Conservation (phyloP, 2,113 vertebrate species). For the Typhlomys cinereus region DNA sequence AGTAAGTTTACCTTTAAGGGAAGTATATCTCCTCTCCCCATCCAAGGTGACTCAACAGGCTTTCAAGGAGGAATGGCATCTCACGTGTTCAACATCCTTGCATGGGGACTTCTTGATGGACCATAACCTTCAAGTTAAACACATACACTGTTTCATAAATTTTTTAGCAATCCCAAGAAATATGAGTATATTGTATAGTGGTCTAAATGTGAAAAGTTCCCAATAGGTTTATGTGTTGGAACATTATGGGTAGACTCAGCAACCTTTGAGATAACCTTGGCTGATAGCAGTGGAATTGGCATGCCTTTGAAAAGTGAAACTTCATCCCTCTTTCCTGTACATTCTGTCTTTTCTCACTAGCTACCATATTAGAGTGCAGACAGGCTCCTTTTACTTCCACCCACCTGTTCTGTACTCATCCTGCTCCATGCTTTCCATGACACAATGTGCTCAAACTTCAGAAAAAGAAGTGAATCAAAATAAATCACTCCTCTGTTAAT, state of each 20-base stretch:
- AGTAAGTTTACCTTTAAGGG: too few species aligned
- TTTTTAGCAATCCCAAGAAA: neutral
- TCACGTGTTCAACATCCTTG: too few species aligned
- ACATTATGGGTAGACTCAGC: neutral
- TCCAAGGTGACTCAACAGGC: too few species aligned
- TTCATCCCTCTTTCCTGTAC: too few species aligned
- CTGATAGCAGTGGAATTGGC: neutral
- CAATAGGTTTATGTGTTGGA: neutral
- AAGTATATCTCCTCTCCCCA: too few species aligned
- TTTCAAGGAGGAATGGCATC: too few species aligned
- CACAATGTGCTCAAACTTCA: neutral
- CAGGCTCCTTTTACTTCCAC: too few species aligned
- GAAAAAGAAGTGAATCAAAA: neutral
- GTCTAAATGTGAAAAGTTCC: neutral
- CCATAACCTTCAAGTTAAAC: too few species aligned
- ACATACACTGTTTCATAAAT: too few species aligned
- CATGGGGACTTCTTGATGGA: too few species aligned
- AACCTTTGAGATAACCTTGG: neutral
- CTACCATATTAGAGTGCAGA: rapidly evolving
- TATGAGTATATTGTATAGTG: neutral
- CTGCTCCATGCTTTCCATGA: neutral
- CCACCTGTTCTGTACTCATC: neutral
- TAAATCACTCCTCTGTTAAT: neutral
- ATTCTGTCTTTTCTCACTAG: too few species aligned
- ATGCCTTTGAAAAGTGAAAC: neutral